A percentile compares a stretch with the other conserved stretches of the same genome.
Evolutionary conservation across 1,140 invertebrate species (phyloP).

Genomic region (Microplitis mediator): DNA sequence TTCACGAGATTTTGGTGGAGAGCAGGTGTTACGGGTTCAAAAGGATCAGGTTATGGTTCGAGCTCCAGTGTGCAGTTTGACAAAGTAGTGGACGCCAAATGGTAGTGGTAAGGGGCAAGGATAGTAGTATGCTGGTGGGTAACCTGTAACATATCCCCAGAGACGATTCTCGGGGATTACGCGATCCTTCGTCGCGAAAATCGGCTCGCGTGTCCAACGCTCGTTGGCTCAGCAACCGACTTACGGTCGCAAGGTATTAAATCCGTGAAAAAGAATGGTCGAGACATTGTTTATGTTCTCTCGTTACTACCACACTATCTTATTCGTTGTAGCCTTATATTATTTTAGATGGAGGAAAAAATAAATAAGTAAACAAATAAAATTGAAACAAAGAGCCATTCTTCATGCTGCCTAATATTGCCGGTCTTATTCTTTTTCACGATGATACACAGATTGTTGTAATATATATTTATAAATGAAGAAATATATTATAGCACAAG

Average conservation of each 20-base stretch:
- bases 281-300: constrained; percentile 29
- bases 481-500: no score
- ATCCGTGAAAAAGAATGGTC: constrained; percentile 49
- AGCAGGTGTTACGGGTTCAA: neutral
- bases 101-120: constrained; percentile 10
- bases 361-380: neutral
- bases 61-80: constrained; percentile 23
- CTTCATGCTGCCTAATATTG: neutral
- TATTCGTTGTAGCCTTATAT: neutral
- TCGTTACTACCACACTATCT: neutral
- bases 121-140: constrained; percentile 29
- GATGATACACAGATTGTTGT: neutral
- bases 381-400: neutral
- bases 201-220: constrained; percentile 45
- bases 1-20: no score
- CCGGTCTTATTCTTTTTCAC: neutral
- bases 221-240: constrained; percentile 40
- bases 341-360: constrained; percentile 1
- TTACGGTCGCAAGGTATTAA: constrained; percentile 50
- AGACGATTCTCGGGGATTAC: constrained; percentile 52
- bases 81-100: constrained; percentile 35
- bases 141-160: constrained; percentile 49
- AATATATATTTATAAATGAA: neutral
- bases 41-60: neutral
- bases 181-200: constrained; percentile 44